phyloP scores from a whole-genome alignment of 1,140 invertebrate species.

The Drosophila rhopaloa region DNA sequence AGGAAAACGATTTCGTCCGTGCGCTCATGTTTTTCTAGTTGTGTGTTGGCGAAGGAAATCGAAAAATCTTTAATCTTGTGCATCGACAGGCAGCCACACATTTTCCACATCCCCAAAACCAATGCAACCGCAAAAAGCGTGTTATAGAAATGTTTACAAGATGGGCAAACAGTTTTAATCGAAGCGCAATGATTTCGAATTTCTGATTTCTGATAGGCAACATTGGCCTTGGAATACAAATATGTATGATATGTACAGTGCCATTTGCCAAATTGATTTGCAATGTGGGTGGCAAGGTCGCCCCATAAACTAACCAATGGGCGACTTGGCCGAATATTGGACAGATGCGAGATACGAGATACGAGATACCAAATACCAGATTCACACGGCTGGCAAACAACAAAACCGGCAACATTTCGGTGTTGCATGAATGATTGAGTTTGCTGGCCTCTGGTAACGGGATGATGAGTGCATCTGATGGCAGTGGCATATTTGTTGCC shows the following conservation, averaged over 20 bases:
- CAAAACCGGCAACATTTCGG: constrained; percentile 18
- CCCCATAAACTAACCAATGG: not conserved
- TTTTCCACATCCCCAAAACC: constrained; percentile 11
- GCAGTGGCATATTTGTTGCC: constrained; percentile 9
- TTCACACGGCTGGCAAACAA: not conserved
- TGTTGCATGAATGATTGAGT: constrained; percentile 22
- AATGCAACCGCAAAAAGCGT: constrained; percentile 12
- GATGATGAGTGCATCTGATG: constrained; percentile 31
- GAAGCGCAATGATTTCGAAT: constrained; percentile 31
- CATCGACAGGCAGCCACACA: constrained; percentile 24
- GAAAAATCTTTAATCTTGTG: constrained; percentile 43
- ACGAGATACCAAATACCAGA: no score
- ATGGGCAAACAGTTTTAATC: constrained; percentile 38
- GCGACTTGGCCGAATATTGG: constrained; percentile 1
- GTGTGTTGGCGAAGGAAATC: constrained; percentile 19
- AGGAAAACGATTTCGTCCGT: constrained; percentile 10
- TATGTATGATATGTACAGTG: not conserved
- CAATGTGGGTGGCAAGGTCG: constrained; percentile 9
- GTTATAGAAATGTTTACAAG: constrained; percentile 37
- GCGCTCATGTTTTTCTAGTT: constrained; percentile 3
- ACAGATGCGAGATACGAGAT: constrained; percentile 17
- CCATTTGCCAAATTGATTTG: constrained; percentile 49
- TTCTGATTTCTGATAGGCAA: constrained; percentile 15
- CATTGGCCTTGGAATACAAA: not conserved
- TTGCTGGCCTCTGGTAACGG: not conserved